A percentile compares a stretch with the other conserved stretches of the same genome.
Evolutionary conservation across 2,113 vertebrate genomes (phyloP).

Genomic region (Silurus meridionalis): DNA sequence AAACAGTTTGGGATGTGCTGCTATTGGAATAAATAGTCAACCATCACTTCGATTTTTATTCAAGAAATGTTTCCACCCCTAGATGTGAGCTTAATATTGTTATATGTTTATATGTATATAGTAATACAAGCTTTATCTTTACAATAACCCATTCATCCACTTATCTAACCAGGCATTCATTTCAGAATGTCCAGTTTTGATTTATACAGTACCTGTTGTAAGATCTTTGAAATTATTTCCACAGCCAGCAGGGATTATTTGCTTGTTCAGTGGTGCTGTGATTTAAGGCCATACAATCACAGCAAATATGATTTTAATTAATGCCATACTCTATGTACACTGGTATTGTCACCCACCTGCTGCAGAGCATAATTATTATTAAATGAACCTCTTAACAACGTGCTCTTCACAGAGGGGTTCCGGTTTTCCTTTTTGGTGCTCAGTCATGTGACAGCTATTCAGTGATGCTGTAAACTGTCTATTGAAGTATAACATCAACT

Average conservation of each 20-base stretch:
- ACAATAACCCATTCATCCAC: background rate
- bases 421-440: background rate
- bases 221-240: background rate
- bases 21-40: background rate
- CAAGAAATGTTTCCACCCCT: background rate
- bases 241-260: background rate
- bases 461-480: background rate
- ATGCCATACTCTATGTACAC: background rate
- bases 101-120: background rate
- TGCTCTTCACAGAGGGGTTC: slow-evolving; percentile 1
- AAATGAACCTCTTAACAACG: slow-evolving; percentile 5
- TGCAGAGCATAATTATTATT: slow-evolving; percentile 24
- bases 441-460: background rate
- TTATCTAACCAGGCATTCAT: background rate
- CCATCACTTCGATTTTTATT: background rate
- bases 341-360: background rate
- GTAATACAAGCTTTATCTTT: background rate
- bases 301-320: slow-evolving; percentile 7
- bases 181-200: background rate
- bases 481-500: background rate
- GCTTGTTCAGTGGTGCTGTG: background rate
- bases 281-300: background rate
- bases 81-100: background rate
- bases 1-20: background rate
- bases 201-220: background rate